Base-by-base conservation (phyloP, 2,888 invertebrate species). In the Megalurothrips usitatus region DNA sequence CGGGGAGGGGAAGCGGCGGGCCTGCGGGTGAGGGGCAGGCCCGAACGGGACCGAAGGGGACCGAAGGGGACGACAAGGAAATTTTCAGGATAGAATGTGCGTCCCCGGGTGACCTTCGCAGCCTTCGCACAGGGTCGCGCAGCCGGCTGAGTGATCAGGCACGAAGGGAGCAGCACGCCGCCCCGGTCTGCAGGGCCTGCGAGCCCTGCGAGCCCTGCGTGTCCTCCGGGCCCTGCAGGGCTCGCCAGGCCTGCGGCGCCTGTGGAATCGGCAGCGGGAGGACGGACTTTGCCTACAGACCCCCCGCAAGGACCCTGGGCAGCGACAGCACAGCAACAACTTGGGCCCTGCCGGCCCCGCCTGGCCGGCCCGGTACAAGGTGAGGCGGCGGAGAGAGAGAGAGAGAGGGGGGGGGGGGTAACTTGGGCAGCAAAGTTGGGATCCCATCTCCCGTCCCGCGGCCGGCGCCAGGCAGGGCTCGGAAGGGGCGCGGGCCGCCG, bases 71-170 rank as follows among this genome's bases (percentile, higher is more conserved):
- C 34, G 34, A 43, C 34, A 43, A 43, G 34, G 34, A 43, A 43
- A 43, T 43, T 43, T 43, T 43, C 34, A 6, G 34, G 34, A 43
- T 43, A 43, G 34, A 43, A 43, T 43, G 34, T 43, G 34, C 34
- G 34, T 43, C 34, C 34, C 34, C 34, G 34, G 34, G 34, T 43
- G 34, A 43, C 34, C 34, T 43, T 43, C 3, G 34, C 2, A 4
- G 34, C 34, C 34, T 43, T 6, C 2, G 34, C 34, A 43, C 34
- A 43, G 34, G 34, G 2, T 17, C 14, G 14, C 58, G 58, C 58
- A 58, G 58, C 52, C 58, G 58, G 58, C 14, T 58, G 58, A 58
- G 58, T 58, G 58, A 58, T 58, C 58, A 58, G 19, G 58, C 58
- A 58, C 58, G 58, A 58, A 58, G 58, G 52, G 14, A 6, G 17